Base-by-base conservation (phyloP, 1,140 invertebrate genomes). In the Mycetomoellerius zeteki region DNA sequence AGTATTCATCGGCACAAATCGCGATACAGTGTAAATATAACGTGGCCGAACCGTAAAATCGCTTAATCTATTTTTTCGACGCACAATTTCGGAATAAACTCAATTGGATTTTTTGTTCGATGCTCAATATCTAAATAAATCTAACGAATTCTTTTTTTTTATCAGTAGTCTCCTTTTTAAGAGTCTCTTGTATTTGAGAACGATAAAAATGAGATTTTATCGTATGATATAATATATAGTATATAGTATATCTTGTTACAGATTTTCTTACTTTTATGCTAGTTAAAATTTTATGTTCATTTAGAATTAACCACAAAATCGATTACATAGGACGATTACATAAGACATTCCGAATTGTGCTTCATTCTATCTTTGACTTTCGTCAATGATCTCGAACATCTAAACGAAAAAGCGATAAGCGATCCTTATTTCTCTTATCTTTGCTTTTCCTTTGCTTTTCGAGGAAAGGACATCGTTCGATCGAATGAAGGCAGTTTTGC, bases 1-100 rank as follows among this genome's bases (percentile, higher is more conserved):
- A 75, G 80, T 58, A 84, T 84, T 84, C 37, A 73, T 75, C 50
- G 69, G 27, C 80, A 73, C 80, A 60, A 84, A 84, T 84, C 80
- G 54, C 54, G 56, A 84, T 75, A 75, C 8, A 52, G 47, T 37
- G 64, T 27, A 43, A 67, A 43, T 33, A 54, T 21, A 54, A 71
- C 78, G n/a, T 12, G 21, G 43, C 33, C 24, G 75, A 14, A 52
- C 47, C 62, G 47, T 80, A 52, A 80, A 80, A 80, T 80, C 56
- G 80, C 24, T 84, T 84, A 75, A 84, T 84, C 69, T 33, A 27
- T 33, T 82, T 72, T 71, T 80, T 56, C 56, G 54, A 27, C 21
- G 78, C 65, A 37, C 80, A 84, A 75, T 84, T 84, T 75, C 19
- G 7, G n/a, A 47, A 58, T 82, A 27, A 84, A 84, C 58, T 73